These are phyloP conservation scores for Noctua comes DNA, from an alignment of 2,888 invertebrate genomes.

Conservation along the genomic window DNA sequence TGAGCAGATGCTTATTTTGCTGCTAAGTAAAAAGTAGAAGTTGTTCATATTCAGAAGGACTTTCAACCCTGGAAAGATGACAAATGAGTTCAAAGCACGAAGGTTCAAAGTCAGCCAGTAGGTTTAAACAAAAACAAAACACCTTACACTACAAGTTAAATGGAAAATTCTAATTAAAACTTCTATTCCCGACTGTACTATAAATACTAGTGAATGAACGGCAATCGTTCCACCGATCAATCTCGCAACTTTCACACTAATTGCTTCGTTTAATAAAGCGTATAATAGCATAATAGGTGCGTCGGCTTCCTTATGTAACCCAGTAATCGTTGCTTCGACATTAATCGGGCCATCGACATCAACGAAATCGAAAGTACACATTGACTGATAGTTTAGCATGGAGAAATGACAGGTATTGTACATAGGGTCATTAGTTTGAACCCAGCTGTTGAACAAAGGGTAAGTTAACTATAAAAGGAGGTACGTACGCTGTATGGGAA, in stretches of 20 bases:
- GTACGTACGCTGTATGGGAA: conserved; percentile 20
- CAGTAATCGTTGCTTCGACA: conserved; percentile 70
- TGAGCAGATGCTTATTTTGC: background rate
- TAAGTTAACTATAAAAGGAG: conserved; percentile 1
- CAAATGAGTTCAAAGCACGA: background rate
- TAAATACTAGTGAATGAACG: conserved; percentile 61
- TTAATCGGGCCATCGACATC: conserved; percentile 63
- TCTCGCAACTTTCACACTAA: conserved; percentile 81
- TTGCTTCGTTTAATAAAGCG: conserved; percentile 76
- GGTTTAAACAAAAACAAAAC: conserved; percentile 2
- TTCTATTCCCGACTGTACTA: conserved; percentile 52
- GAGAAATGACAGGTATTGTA: conserved; percentile 27
- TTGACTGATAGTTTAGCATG: conserved; percentile 23
- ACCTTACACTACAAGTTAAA: background rate
- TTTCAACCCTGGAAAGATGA: background rate
- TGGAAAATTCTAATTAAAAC: conserved; percentile 40
- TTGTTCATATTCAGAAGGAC: background rate
- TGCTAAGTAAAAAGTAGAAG: background rate
- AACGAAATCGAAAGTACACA: conserved; percentile 72
- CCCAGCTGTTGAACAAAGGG: conserved; percentile 14
- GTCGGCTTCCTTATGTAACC: conserved; percentile 73
- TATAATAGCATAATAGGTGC: conserved; percentile 74
- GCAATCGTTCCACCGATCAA: conserved; percentile 76
- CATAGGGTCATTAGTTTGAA: conserved; percentile 12
- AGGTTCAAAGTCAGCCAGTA: conserved; percentile 1